phyloP scores from a whole-genome alignment of 2,888 invertebrate genomes.

The Aquatica leii region DNA sequence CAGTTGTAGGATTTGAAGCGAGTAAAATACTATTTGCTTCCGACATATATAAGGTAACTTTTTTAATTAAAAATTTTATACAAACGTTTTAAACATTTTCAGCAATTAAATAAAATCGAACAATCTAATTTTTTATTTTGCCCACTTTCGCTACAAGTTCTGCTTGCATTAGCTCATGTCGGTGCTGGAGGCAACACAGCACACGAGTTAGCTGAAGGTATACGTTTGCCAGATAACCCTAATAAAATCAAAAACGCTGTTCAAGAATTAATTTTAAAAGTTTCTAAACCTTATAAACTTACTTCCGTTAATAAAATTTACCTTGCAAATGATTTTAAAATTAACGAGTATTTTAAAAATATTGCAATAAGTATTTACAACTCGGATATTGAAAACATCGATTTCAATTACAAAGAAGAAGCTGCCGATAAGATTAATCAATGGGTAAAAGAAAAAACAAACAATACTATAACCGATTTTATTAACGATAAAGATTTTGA shows the following conservation, averaged over 20 bases:
- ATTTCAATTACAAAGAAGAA: constrained; percentile 38
- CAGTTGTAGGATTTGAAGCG: too few relatives aligned
- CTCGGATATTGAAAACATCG: constrained; percentile 64
- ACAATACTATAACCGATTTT: constrained; percentile 52
- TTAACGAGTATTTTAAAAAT: constrained; percentile 66
- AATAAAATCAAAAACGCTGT: constrained; percentile 15
- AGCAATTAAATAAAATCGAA: too few relatives aligned
- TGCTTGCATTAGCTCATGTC: constrained; percentile 50
- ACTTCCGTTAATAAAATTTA: constrained; percentile 63
- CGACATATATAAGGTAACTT: too few relatives aligned
- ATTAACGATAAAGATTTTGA: constrained; percentile 44
- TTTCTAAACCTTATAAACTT: not conserved
- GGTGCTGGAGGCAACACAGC: constrained; percentile 53
- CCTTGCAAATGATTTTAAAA: constrained; percentile 62
- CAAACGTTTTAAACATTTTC: too few relatives aligned
- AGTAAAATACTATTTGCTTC: too few relatives aligned
- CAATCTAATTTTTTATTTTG: constrained; percentile 53
- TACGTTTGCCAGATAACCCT: constrained; percentile 34
- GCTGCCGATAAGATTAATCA: constrained; percentile 51
- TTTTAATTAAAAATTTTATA: too few relatives aligned
- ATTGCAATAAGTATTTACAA: constrained; percentile 69
- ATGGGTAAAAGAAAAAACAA: constrained; percentile 55
- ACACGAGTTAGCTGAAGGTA: constrained; percentile 41
- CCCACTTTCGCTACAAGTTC: constrained; percentile 53
- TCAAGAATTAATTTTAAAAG: not conserved